Evolutionary conservation across 2,888 invertebrate genomes (phyloP), one percentile per base, ranked within the genome.

Genomic region (Pimpla rufipes): DNA sequence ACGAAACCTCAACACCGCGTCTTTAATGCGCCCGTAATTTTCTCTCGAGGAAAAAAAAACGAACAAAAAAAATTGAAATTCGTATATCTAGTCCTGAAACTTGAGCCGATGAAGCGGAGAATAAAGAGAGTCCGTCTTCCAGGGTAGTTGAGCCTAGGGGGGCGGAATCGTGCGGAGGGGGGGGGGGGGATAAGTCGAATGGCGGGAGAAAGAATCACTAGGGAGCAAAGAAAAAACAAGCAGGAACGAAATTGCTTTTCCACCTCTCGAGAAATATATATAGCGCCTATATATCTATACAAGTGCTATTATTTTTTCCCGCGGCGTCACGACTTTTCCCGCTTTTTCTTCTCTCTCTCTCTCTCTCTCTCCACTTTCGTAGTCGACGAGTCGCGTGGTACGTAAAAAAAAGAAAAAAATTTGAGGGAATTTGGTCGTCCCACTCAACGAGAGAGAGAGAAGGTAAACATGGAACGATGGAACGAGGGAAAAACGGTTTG

Each of bases 221-320:
- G 50, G 59, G 35, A 68, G 52, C 16, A 55, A 47, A 79, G 40
- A 18, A 68, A 77, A 23, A 45, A 55, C 55, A 47, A 45, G 45
- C 47, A 45, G 35, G 21, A 75, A 64, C 42, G 50, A 77, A 81
- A 81, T 81, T 77, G 81, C 77, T 81, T 81, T 77, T 77, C 55
- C 77, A 77, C 67, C 77, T 71, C 77, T 71, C 71, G 18, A 67
- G 71, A 59, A 52, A 74, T 68, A 66, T 73, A 68, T 70, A 40
- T 73, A 57, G 59, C 45, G 16, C 18, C 37, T 79, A 52, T 68
- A 55, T 42, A 83, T 67, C 10, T 59, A 21, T 35, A 47, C 62
- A 52, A 50, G 70, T 80, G 42, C 77, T 42, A 42, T 74, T 70
- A 75, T 77, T 66, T 57, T 81, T 77, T 66, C 52, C 47, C 57